Conservation (phyloP, 1,140 invertebrate genomes). For the Calephelis virginiensis region DNA sequence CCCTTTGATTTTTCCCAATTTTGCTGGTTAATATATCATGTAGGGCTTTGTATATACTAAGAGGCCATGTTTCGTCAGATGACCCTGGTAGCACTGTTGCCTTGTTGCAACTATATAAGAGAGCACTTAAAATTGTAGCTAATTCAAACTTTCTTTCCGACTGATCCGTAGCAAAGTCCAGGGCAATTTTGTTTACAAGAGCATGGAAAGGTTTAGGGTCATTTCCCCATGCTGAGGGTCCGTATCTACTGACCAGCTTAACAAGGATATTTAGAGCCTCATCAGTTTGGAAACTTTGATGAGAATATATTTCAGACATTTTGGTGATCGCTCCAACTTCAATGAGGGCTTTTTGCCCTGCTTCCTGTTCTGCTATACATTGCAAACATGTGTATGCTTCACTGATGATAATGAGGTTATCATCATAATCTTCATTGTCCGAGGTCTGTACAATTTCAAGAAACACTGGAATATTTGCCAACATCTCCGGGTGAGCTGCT, state of each 20-base stretch:
- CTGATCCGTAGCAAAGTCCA: slow-evolving; percentile 92
- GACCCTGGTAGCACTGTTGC: slow-evolving; percentile 80
- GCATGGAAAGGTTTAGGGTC: slow-evolving; percentile 87
- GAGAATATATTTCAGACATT: slow-evolving; percentile 90
- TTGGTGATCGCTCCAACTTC: slow-evolving; percentile 87
- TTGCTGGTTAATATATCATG: slow-evolving; percentile 91
- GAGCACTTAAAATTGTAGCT: slow-evolving; percentile 85
- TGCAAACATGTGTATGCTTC: slow-evolving; percentile 92
- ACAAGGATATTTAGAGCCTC: slow-evolving; percentile 90
- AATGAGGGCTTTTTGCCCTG: slow-evolving; percentile 87
- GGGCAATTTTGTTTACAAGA: slow-evolving; percentile 89
- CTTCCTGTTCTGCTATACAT: slow-evolving; percentile 85
- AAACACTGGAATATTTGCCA: slow-evolving; percentile 88
- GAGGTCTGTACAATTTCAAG: slow-evolving; percentile 89
- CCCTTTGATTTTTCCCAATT: slow-evolving; percentile 91
- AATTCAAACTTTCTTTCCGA: slow-evolving; percentile 93
- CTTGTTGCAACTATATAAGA: slow-evolving; percentile 86
- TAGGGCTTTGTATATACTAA: slow-evolving; percentile 87
- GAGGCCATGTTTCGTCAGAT: slow-evolving; percentile 86
- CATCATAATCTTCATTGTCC: slow-evolving; percentile 89
- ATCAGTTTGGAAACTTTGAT: slow-evolving; percentile 92
- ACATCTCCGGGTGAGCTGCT: slow-evolving; percentile 88
- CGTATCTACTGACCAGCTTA: slow-evolving; percentile 83
- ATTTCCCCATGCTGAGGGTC: slow-evolving; percentile 85
- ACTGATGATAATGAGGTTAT: slow-evolving; percentile 91